Base-by-base conservation (phyloP, 1,140 invertebrate genomes). In the Hydropsyche tenuis region DNA sequence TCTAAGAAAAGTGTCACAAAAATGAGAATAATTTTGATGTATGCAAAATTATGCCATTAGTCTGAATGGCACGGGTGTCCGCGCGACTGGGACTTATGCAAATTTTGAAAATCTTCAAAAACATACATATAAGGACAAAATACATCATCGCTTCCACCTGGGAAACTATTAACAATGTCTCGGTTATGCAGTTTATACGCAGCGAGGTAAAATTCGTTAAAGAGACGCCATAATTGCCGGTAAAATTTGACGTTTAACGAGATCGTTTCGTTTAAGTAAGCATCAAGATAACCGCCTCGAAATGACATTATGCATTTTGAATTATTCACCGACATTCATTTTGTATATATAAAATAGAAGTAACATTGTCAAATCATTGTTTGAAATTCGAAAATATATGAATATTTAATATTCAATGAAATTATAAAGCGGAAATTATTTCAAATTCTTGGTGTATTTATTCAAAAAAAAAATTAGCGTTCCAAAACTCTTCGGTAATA, bases 21-120 rank as follows among this genome's bases (percentile, higher is more conserved):
- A 64, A 43, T 45, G 62, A 66, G 43, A 68, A 73, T 66, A 65
- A 51, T 43, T 68, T 73, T 73, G 46, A 73, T 60, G 63, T 72
- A 75, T 69, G 69, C 69, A 72, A 72, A 75, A 75, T 72, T 75
- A 75, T 72, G 74, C 70, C 74, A 75, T 75, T 75, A 75, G 27
- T 42, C 20, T 66, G 73, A 42, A 62, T 42, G 64, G 48, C 46
- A 53, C 48, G 14, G 20, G 20, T 53, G 18, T 43, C 53, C 16
- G 18, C 48, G 48, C n/a, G 20, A 20, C 45, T 69, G 66, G 68
- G 48, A 62, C 63, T 65, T 73, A 73, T 73, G 72, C 72, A 65
- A 73, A 73, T 73, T 5, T 14, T 1, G 4, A 6, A 18, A 30
- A 22, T 42, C 43, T 51, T 53, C 18, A 37, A 4, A 4, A 4